These are phyloP conservation scores for Ormyrus pomaceus DNA, from an alignment of 2,888 invertebrate species.

Conservation along the genomic window DNA sequence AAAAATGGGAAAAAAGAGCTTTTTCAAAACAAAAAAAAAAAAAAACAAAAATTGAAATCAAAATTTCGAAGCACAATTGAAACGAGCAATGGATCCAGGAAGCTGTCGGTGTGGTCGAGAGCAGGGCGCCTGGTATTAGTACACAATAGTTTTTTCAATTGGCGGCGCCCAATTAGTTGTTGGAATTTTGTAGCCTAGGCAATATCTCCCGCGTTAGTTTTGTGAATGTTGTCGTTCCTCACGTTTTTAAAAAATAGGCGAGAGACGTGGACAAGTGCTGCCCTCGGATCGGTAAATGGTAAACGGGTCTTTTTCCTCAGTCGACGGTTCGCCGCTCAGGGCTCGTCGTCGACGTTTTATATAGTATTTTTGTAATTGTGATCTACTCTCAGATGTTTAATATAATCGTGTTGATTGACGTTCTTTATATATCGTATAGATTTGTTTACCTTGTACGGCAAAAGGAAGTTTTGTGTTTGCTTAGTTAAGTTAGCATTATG, in stretches of 20 bases:
- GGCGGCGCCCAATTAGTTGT: conserved; percentile 72
- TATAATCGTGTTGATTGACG: conserved; percentile 4
- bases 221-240: conserved; percentile 69
- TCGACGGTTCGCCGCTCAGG: conserved; percentile 25
- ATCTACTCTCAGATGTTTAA: conserved; percentile 9
- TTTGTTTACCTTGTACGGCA: conserved; percentile 1
- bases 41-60: background rate
- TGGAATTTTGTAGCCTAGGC: conserved; percentile 72
- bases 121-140: conserved; percentile 74
- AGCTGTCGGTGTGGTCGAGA: conserved; percentile 64
- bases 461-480: conserved; percentile 25
- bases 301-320: background rate
- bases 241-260: conserved; percentile 48
- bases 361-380: conserved; percentile 40
- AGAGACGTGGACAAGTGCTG: background rate
- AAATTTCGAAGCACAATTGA: background rate
- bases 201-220: conserved; percentile 69
- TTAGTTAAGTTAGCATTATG: conserved; percentile 41
- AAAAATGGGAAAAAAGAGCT: background rate
- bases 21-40: background rate
- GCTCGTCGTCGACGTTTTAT: conserved; percentile 13
- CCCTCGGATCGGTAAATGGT: background rate
- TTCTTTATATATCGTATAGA: background rate
- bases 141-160: conserved; percentile 71
- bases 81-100: conserved; percentile 53